Conservation (phyloP, 1,140 invertebrate species). For the Asbolus verrucosus region DNA sequence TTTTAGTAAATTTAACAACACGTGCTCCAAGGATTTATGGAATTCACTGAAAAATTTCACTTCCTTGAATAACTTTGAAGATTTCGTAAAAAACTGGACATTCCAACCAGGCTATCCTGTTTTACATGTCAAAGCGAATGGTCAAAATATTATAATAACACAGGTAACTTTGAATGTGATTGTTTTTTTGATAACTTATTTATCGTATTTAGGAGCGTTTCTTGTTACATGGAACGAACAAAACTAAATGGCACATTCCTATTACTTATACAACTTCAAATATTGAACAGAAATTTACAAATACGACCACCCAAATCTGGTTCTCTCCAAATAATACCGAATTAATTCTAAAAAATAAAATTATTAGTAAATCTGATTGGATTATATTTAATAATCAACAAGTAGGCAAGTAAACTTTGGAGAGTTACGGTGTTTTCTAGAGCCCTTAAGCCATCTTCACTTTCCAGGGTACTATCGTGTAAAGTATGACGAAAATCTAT, state of each 20-base stretch:
- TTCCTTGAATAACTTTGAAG: conserved; percentile 60
- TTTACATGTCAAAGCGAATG: conserved; percentile 58
- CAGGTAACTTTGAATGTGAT: conserved; percentile 46
- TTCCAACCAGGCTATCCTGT: conserved; percentile 72
- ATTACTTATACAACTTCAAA: conserved; percentile 69
- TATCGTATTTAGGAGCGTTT: neutral
- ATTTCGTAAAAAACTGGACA: conserved; percentile 73
- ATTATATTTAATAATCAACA: conserved; percentile 77
- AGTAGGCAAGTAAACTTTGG: conserved; percentile 68
- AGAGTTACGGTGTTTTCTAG: neutral
- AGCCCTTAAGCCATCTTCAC: conserved; percentile 3
- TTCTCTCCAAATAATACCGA: conserved; percentile 52
- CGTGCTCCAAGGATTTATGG: conserved; percentile 51
- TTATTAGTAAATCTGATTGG: conserved; percentile 71
- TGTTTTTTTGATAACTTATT: neutral
- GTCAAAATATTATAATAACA: conserved; percentile 43
- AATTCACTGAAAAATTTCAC: conserved; percentile 31
- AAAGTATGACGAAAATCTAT: conserved; percentile 78
- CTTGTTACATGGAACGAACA: conserved; percentile 13
- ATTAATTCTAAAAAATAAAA: conserved; percentile 54
- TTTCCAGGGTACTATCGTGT: conserved; percentile 82
- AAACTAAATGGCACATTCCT: conserved; percentile 70
- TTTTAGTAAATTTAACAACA: conserved; percentile 48
- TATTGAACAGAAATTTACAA: conserved; percentile 67
- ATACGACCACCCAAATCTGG: conserved; percentile 68